phyloP scores from a whole-genome alignment of 2,797 vertebrate genomes.

The Sternarchorhynchus goeldii region DNA sequence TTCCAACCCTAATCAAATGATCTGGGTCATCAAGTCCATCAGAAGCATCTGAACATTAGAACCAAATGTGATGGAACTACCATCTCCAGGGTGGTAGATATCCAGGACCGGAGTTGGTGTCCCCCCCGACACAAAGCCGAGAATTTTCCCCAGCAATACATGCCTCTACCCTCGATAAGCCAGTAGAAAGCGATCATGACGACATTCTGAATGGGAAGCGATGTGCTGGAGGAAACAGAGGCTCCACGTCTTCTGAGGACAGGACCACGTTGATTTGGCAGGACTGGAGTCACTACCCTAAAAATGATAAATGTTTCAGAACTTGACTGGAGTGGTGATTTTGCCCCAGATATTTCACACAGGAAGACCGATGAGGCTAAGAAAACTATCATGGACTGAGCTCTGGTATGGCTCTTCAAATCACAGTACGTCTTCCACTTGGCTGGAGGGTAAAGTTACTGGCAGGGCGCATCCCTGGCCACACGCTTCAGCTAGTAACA shows the following conservation, averaged over 20 bases:
- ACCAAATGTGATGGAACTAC: no score
- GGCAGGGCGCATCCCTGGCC: slow-evolving; percentile 18
- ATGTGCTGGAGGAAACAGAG: slow-evolving; percentile 24
- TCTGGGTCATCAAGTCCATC: no score
- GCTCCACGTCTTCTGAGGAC: slow-evolving; percentile 39
- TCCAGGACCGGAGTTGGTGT: no score
- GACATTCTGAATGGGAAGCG: slow-evolving; percentile 38
- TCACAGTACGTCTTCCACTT: slow-evolving; percentile 20
- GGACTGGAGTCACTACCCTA: slow-evolving; percentile 26
- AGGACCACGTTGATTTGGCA: neutral
- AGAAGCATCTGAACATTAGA: no score
- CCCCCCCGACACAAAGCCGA: no score
- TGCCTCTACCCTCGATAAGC: no score
- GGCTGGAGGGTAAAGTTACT: slow-evolving; percentile 3
- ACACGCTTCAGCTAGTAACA: slow-evolving; percentile 38
- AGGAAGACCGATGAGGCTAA: slow-evolving; percentile 27
- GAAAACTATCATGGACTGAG: slow-evolving; percentile 38
- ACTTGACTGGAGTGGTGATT: slow-evolving; percentile 41
- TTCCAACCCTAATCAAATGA: no score
- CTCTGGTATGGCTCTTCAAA: slow-evolving; percentile 20
- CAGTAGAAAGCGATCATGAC: slow-evolving; percentile 21
- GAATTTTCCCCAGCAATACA: no score
- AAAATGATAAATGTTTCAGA: slow-evolving; percentile 40
- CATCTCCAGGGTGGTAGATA: no score
- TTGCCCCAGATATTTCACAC: slow-evolving; percentile 39